Conservation (phyloP, 2,797 vertebrate genomes). For the Pithecia hirsuta region DNA sequence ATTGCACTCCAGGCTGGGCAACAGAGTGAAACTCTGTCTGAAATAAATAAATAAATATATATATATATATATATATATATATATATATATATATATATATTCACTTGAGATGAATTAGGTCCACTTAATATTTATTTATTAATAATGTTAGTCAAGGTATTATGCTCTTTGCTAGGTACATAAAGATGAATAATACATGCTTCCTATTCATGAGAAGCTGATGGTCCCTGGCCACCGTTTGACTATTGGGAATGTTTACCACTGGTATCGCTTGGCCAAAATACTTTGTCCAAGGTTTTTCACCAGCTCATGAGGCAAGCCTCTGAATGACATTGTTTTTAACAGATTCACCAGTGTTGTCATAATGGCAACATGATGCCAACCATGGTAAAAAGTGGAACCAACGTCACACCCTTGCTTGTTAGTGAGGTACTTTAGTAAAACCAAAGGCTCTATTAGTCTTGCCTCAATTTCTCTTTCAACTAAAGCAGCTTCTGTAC, state of each 20-base stretch:
- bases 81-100: too few relatives aligned
- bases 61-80: too few relatives aligned
- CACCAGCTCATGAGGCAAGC: neutral
- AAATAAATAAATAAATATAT: too few relatives aligned
- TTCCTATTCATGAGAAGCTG: neutral
- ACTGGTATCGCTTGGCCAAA: neutral
- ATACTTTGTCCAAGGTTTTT: neutral
- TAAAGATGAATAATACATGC: neutral
- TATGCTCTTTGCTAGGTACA: neutral
- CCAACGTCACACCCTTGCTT: neutral
- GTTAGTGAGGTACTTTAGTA: neutral
- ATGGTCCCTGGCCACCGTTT: neutral
- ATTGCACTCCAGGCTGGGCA: too few relatives aligned
- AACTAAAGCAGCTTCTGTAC: neutral
- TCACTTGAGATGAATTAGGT: neutral
- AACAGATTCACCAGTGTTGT: neutral
- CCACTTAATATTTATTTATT: slow-evolving; percentile 1
- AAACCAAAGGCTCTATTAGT: neutral
- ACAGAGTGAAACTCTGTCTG: too few relatives aligned
- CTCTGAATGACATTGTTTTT: neutral
- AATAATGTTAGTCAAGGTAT: neutral
- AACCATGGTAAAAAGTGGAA: neutral
- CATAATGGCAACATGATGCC: neutral
- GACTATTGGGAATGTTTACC: neutral
- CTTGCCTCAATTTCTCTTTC: neutral